A percentile compares a stretch with the other conserved stretches of the same genome.
phyloP scores from a whole-genome alignment of 2,888 invertebrate genomes.

The Chloromyia formosa region DNA sequence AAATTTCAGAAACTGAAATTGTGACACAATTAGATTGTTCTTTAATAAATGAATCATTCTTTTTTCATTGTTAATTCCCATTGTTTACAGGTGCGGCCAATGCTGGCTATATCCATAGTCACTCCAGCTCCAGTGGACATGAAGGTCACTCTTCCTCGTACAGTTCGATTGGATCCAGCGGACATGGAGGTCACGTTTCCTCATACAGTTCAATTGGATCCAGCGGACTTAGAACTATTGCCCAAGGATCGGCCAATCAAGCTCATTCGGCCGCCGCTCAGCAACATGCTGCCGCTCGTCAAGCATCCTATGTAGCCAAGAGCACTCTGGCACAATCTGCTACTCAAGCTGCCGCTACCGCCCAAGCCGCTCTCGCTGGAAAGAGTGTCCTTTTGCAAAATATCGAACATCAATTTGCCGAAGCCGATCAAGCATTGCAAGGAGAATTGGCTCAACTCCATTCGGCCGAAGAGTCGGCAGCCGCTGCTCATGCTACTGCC shows the following conservation, averaged over 20 bases:
- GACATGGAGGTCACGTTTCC: constrained; percentile 37
- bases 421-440: constrained; percentile 72
- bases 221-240: constrained; percentile 71
- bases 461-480: constrained; percentile 74
- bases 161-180: constrained; percentile 63
- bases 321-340: constrained; percentile 78
- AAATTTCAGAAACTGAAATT: too few relatives aligned
- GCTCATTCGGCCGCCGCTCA: constrained; percentile 74
- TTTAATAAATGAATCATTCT: too few relatives aligned
- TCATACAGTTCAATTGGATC: constrained; percentile 71
- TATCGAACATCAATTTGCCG: constrained; percentile 74
- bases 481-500: constrained; percentile 72
- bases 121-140: neutral
- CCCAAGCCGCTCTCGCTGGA: constrained; percentile 70
- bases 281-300: constrained; percentile 75
- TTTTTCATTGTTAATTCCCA: too few relatives aligned
- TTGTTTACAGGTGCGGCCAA: constrained; percentile 15
- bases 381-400: constrained; percentile 70
- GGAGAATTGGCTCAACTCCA: constrained; percentile 76
- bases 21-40: too few relatives aligned
- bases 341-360: constrained; percentile 71
- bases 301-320: constrained; percentile 72
- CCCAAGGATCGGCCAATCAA: constrained; percentile 74
- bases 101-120: constrained; percentile 23
- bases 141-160: constrained; percentile 12